Base-by-base conservation (phyloP, 2,113 vertebrate genomes). In the Rhinichthys klamathensis region DNA sequence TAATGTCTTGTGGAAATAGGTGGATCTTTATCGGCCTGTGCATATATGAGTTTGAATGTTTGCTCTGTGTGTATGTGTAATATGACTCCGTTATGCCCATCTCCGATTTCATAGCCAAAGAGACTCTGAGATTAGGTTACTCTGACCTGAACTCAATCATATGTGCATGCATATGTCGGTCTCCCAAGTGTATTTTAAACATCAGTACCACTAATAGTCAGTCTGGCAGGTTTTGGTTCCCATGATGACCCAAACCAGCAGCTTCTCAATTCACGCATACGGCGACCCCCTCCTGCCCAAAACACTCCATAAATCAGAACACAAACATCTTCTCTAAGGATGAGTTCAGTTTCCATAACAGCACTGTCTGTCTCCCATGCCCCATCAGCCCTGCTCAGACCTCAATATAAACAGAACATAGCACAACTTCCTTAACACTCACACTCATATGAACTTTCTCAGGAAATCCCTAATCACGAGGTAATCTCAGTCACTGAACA, bases 1-100 rank as follows among this genome's bases (percentile, higher is more conserved):
- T 83, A 87, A 61, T 73, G 78, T 83, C 76, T 86, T 82, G 25
- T 75, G 80, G 82, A 86, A 69, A 80, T 60, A 80, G 35, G n/a
- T 27, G 56, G 35, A 25, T 79, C 25, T 84, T 35, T 83, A 60
- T 87, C 44, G 49, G 46, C 72, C 54, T 73, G 32, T 61, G 63
- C 70, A 61, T 81, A 30, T n/a, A 73, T 27, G 38, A 88, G 46
- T 82, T 79, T 82, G 25, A 54, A 38, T 82, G 70, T 77, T 60
- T 54, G 11, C 44, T 76, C 25, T 51, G 35, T 46, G 38, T 80
- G 25, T 51, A 10, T 15, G 49, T 51, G 38, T 21, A 46, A 67
- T 13, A 49, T 49, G 18, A 67, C 18, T 30, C 15, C 6, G 49
- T 27, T 58, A 56, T 78, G 11, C 49, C 51, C 21, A 38, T 80